Evolutionary conservation across 2,113 vertebrate species (phyloP), one percentile per base, ranked within the genome.

Genomic region (Seriola rivoliana): DNA sequence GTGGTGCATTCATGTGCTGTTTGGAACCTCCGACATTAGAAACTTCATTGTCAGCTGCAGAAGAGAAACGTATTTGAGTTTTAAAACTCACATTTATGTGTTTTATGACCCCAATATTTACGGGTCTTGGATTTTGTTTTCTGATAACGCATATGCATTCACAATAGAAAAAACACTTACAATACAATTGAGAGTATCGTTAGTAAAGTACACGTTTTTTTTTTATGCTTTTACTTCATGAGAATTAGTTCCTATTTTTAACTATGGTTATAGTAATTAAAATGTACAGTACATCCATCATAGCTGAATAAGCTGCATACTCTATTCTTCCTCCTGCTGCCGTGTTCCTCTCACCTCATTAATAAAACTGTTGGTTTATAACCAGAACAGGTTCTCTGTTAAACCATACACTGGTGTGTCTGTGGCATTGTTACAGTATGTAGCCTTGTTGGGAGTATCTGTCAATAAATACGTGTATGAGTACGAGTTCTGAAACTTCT

Each of bases 281-380:
- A 34, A 64, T 21, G 8, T 60, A 8, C 10, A 54, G 11, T 69
- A 44, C 58, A 23, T 38, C 46, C n/a, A 76, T 81, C 81, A 50
- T 19, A 57, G 66, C 60, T 74, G 54, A 68, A 76, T 71, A 36
- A 76, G 63, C 65, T 32, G 60, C 55, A 1, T 55, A 42, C 55
- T 71, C 34, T 50, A 32, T 48, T 80, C 23, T 71, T 69, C 44
- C 59, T 32, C 55, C 63, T 64, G 58, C 52, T 23, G 50, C 71
- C 6, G 76, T 54, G 23, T 40, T 81, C 66, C 48, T 70, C 52
- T 81, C 72, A 63, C 67, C 76, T 83, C 76, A 73, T 88, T 89
- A 81, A 74, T 75, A 68, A 62, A 73, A 23, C 21, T 52, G 76
- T 40, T 89, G 78, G 87, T 90, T 90, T 84, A 76, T 50, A 78